These are phyloP conservation scores for Chiloscyllium plagiosum DNA, from an alignment of 2,113 vertebrate species.

Conservation along the genomic window DNA sequence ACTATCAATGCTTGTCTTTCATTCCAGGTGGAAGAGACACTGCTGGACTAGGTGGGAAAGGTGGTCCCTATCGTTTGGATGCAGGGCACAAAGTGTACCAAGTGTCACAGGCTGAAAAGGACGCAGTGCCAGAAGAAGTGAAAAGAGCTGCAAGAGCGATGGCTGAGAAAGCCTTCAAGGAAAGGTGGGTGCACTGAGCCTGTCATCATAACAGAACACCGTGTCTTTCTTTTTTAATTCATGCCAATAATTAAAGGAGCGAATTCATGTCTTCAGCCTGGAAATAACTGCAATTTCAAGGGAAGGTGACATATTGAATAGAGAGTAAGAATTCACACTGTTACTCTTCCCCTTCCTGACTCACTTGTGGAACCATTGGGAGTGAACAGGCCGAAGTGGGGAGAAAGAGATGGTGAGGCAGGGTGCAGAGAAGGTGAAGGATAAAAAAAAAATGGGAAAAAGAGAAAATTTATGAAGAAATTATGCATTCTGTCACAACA, in stretches of 20 bases:
- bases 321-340: not conserved
- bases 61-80: slow-evolving; percentile 86
- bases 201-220: not conserved
- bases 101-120: slow-evolving; percentile 84
- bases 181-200: slow-evolving; percentile 55
- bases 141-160: slow-evolving; percentile 83
- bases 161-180: slow-evolving; percentile 83
- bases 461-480: not conserved
- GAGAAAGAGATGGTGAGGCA: not conserved
- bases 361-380: not conserved
- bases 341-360: not conserved
- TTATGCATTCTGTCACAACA: not conserved
- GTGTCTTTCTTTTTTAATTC: not conserved
- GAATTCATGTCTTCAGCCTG: not conserved
- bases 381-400: not conserved
- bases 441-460: not conserved
- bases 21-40: slow-evolving; percentile 85
- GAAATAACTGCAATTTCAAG: not conserved
- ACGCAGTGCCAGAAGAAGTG: slow-evolving; percentile 82
- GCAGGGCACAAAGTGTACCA: slow-evolving; percentile 84
- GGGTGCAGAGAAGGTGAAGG: not conserved
- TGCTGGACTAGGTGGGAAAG: slow-evolving; percentile 87
- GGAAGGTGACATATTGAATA: not conserved
- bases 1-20: not conserved
- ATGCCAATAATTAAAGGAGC: not conserved